Base-by-base conservation (phyloP, 2,888 invertebrate species). In the Andricus curvator region DNA sequence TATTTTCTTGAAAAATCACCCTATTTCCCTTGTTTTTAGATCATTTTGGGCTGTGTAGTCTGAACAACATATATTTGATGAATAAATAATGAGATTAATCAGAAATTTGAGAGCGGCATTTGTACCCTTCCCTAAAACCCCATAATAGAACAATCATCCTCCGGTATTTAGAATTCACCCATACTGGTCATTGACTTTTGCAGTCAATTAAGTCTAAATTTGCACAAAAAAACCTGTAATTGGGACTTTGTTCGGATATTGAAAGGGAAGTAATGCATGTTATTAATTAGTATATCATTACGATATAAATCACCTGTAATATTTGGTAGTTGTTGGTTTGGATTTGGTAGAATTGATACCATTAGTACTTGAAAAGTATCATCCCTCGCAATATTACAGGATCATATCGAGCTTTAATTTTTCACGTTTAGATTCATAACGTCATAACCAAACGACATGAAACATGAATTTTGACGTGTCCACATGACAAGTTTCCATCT, bases 231-330 rank as follows among this genome's bases (percentile, higher is more conserved):
- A 60, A 11, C 17, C 48, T 48, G 8, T 2, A 17, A 48, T 48
- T 25, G 25, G 48, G 29, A 17, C 48, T 48, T 25, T 48, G 8
- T 33, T 65, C 33, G n/a, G 9, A n/a, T 56, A 56, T 25, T 62
- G 29, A 17, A 22, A 62, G 5, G 13, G 22, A 51, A 56, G 74
- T 74, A 74, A 74, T 74, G 74, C 74, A 74, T 74, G 74, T n/a
- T 33, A 6, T 74, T 56, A 56, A 83, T 83, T 77, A 80, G 51
- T 17, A 33, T 29, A 78, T 33, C 22, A 66, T 67, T 20, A 51
- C 22, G 25, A 15, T 48, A 37, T 33, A 41, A 78, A 37, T 60
- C n/a, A 33, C 41, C 25, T 44, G 22, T 20, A 62, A 67, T 77
- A 29, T 60, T 37, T 66, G 48, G 65, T 62, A 44, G 51, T 56